phyloP scores from a whole-genome alignment of 2,888 invertebrate genomes.

The Folsomia manolachei region DNA sequence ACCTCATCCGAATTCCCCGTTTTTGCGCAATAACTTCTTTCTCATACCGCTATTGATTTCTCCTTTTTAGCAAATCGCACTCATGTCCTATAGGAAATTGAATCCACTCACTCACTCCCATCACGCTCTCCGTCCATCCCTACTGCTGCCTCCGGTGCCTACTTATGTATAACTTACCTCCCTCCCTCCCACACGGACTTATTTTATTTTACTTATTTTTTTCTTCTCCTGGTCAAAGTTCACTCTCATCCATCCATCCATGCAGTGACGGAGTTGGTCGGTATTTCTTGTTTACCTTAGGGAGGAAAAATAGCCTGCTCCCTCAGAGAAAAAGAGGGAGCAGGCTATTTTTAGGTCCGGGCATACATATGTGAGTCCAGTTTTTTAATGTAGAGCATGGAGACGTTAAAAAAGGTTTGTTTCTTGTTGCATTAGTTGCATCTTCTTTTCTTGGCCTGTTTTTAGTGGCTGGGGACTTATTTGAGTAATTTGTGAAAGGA shows the following conservation, averaged over 20 bases:
- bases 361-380: not conserved
- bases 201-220: not conserved
- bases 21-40: conserved; percentile 10
- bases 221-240: not conserved
- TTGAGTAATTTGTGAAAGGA: conserved; percentile 10
- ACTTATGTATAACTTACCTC: too few species aligned
- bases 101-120: not conserved
- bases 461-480: not conserved
- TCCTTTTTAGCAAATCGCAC: conserved; percentile 8
- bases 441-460: not conserved
- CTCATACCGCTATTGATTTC: conserved; percentile 6
- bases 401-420: not conserved
- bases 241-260: not conserved
- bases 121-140: not conserved
- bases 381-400: not conserved
- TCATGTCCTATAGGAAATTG: conserved; percentile 3
- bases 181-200: not conserved
- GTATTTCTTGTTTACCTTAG: not conserved
- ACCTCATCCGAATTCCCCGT: conserved; percentile 7
- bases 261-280: not conserved
- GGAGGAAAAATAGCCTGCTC: too few species aligned
- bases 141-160: too few species aligned
- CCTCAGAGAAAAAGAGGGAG: not conserved
- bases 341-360: not conserved
- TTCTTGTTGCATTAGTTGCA: not conserved